Evolutionary conservation across 2,797 vertebrate species (phyloP).

Genomic region (Mastacembelus armatus): DNA sequence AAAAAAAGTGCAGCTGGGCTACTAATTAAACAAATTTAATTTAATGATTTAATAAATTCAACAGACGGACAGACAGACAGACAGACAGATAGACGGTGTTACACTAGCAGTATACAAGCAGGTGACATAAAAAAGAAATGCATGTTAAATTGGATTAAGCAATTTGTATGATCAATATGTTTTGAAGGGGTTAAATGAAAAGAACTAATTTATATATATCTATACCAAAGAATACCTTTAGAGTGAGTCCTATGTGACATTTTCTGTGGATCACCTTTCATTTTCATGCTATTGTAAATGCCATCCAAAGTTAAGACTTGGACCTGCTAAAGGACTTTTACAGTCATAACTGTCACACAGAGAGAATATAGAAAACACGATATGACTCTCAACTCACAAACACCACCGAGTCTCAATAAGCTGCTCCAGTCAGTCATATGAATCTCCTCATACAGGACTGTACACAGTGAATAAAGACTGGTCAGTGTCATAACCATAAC

Average conservation of each 20-base stretch:
- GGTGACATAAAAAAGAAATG: neutral
- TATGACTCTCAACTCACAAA: conserved; percentile 25
- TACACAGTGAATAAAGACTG: conserved; percentile 39
- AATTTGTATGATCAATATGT: neutral
- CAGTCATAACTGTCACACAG: neutral
- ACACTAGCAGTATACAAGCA: too few relatives aligned
- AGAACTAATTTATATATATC: neutral
- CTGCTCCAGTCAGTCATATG: conserved; percentile 19
- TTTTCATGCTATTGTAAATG: conserved; percentile 33
- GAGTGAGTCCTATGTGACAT: conserved; percentile 26
- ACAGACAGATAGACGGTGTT: too few relatives aligned
- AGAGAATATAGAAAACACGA: conserved; percentile 27
- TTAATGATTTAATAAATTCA: too few relatives aligned
- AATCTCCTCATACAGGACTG: conserved; percentile 23
- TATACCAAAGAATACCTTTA: neutral
- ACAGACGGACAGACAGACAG: too few relatives aligned
- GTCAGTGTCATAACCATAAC: conserved; percentile 54
- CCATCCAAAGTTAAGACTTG: conserved; percentile 11
- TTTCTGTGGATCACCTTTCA: conserved; percentile 23
- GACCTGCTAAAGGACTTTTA: neutral
- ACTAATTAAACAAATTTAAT: too few relatives aligned
- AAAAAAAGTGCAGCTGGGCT: too few relatives aligned
- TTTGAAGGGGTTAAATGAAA: neutral
- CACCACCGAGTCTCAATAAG: conserved; percentile 12
- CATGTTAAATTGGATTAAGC: neutral